Percentiles rank a stretch among this genome's conserved stretches.
phyloP scores from a whole-genome alignment of 1,140 invertebrate species.

The Neodiprion pinetum region DNA sequence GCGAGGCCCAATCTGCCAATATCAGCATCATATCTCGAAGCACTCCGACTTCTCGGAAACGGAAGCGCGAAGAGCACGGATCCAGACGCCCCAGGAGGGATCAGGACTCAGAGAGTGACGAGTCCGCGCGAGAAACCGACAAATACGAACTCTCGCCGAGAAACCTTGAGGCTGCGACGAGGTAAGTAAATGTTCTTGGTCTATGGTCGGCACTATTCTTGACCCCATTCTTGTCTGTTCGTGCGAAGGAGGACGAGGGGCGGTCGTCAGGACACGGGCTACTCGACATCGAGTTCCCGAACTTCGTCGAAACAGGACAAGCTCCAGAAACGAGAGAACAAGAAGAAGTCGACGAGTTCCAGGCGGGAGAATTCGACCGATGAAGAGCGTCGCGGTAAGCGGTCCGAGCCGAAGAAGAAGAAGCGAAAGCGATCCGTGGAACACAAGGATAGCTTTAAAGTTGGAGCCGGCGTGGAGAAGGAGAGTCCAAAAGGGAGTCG shows the following conservation, averaged over 20 bases:
- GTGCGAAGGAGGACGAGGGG: constrained; percentile 50
- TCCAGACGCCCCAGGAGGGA: constrained; percentile 23
- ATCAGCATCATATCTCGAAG: constrained; percentile 68
- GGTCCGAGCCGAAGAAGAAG: constrained; percentile 17
- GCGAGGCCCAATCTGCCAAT: constrained; percentile 40
- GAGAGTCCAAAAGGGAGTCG: constrained; percentile 15
- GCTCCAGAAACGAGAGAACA: constrained; percentile 34
- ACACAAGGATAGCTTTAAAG: constrained; percentile 10
- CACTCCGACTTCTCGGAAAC: constrained; percentile 38
- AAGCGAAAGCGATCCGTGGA: background rate
- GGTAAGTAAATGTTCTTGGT: constrained; percentile 30
- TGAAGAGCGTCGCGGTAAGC: constrained; percentile 32
- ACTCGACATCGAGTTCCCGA: constrained; percentile 70
- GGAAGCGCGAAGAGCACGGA: background rate
- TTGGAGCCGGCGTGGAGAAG: constrained; percentile 22
- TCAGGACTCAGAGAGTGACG: constrained; percentile 38
- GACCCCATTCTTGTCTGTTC: constrained; percentile 6
- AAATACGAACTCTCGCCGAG: constrained; percentile 41
- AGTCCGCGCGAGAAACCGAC: constrained; percentile 44
- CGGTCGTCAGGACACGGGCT: constrained; percentile 67
- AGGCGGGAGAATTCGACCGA: constrained; percentile 48
- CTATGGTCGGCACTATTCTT: constrained; percentile 17
- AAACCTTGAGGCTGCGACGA: constrained; percentile 46
- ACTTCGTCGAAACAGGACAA: constrained; percentile 51
- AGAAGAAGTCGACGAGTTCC: constrained; percentile 40